Evolutionary conservation across 2,888 invertebrate species (phyloP), one percentile per base, ranked within the genome.

Genomic region (Eudemis profundana): DNA sequence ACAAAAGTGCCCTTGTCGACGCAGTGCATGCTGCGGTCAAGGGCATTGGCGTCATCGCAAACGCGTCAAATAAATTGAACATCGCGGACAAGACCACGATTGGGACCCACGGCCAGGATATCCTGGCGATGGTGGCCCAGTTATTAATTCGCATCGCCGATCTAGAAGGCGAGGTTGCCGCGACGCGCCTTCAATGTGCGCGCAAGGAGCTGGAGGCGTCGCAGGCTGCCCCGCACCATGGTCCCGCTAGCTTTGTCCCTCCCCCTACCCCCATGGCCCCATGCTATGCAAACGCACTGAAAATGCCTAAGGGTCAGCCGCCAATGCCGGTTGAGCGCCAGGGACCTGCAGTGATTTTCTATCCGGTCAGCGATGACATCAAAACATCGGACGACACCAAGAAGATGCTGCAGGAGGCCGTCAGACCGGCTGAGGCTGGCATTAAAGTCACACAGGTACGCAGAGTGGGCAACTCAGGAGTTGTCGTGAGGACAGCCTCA

Each of bases 31-130:
- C 0, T 0, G 64, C 67, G 0, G 33, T 69, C 0, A 68, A 67
- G 33, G 61, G 67, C 0, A 71, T 71, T 0, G 19, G 49, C 4
- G 50, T 3, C 0, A 54, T 70, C 0, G 19, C 67, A 0, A 69
- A 67, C 8, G 63, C 44, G 0, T 3, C 33, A 0, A 69, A 69
- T 12, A 69, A 70, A 14, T 49, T 70, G 0, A 69, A 69, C 42
- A 21, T 68, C 0, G 17, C 56, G 0, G 67, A 69, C 59, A 69
- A 66, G 29, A 0, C 42, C 0, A 0, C 29, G 0, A 14, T 63
- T 8, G 4, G 15, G 0, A 12, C 17, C 0, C 23, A 40, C n/a
- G 17, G 42, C 15, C 61, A 49, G 14, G 49, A 49, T 27, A 29
- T 56, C 1, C 15, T 56, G 56, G 56, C 56, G 2, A 8, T 42